Evolutionary conservation across 2,888 invertebrate genomes (phyloP), one percentile per base, ranked within the genome.

Genomic region (Amphipyra tragopoginis): DNA sequence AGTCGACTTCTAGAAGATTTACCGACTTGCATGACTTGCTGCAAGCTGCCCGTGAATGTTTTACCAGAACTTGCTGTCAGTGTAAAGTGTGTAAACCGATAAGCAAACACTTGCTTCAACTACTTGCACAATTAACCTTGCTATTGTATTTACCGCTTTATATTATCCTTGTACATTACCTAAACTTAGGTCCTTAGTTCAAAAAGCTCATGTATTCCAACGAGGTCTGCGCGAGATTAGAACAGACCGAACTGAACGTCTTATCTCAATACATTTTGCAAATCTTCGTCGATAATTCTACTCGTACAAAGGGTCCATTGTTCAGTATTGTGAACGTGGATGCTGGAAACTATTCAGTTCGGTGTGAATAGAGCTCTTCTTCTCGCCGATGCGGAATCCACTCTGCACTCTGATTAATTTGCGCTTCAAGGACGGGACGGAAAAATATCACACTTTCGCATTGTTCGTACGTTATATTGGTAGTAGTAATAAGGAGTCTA

Each of bases 341-440:
- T 29, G 29, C 29, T 29, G 29, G 60, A 70, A 77, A 75, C 78
- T 75, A 75, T 75, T 75, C 70, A 74, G 62, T 63, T 69, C 66
- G 44, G 38, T 33, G 50, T 70, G 78, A 75, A 77, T 77, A 58
- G 57, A 74, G 36, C 50, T 54, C 50, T 33, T 47, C 62, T 54
- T 45, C 56, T 39, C 26, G 49, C 43, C 48, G 21, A 44, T 58
- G 36, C 57, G 52, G 57, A 51, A 57, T 69, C 39, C 60, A 73
- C 55, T 77, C 57, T 57, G 57, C 51, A 43, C 48, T 51, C 69
- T 77, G 74, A 77, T 77, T 73, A 74, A 74, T 75, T 69, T 59
- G 54, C 62, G 29, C 43, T 50, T 58, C 26, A 42, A 52, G 13
- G n/a, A 39, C 13, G 48, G 11, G 8, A 9, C 21, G 11, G 33